A percentile compares a stretch with the other conserved stretches of the same genome.
phyloP scores from a whole-genome alignment of 2,113 vertebrate species.

The Lasiurus borealis region DNA sequence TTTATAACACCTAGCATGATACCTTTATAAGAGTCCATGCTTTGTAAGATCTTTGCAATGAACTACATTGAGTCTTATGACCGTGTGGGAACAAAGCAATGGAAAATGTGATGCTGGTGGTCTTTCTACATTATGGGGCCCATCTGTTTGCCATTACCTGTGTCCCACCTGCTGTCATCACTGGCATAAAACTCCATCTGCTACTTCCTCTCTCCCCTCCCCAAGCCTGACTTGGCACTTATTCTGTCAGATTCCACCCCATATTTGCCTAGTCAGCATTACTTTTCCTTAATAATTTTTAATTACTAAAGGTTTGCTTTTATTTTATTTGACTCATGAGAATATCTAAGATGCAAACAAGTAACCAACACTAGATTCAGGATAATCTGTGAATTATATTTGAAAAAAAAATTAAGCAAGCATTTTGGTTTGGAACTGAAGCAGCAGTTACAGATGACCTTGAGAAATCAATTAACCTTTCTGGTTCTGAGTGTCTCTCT shows the following conservation, averaged over 20 bases:
- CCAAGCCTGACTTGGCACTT: constrained; percentile 71
- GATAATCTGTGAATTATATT: background rate
- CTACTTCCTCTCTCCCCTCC: constrained; percentile 45
- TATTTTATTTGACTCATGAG: constrained; percentile 23
- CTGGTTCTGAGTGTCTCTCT: background rate
- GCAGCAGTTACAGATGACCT: constrained; percentile 58
- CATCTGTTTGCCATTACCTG: constrained; percentile 79
- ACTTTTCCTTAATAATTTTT: constrained; percentile 39
- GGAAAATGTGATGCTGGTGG: constrained; percentile 61
- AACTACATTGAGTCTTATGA: background rate
- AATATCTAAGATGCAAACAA: background rate
- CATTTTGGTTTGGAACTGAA: constrained; percentile 29
- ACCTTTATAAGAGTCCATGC: background rate
- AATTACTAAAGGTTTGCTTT: constrained; percentile 51
- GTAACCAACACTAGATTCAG: background rate
- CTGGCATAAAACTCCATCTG: constrained; percentile 76
- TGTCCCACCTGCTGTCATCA: constrained; percentile 71
- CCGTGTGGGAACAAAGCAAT: constrained; percentile 27
- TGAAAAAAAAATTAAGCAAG: background rate
- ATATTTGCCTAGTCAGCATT: constrained; percentile 62
- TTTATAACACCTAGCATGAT: background rate
- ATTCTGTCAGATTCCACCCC: constrained; percentile 1
- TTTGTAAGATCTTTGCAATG: background rate
- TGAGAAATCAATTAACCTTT: constrained; percentile 53
- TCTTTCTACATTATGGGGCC: constrained; percentile 59